These are phyloP conservation scores for Pogona vitticeps DNA, from an alignment of 2,113 vertebrate genomes.

Conservation along the genomic window DNA sequence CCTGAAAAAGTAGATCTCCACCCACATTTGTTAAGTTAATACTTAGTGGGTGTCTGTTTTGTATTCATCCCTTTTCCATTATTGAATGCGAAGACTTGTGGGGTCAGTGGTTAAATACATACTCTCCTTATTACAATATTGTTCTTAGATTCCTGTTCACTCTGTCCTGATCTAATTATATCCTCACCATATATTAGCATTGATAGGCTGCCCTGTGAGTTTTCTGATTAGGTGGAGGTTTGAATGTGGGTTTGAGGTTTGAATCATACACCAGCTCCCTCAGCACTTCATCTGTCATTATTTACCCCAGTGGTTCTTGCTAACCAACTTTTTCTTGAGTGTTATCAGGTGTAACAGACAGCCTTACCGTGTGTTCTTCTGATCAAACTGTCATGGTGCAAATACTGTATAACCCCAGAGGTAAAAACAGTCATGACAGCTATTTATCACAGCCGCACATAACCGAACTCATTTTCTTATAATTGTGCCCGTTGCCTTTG, in stretches of 20 bases:
- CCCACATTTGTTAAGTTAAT: background rate
- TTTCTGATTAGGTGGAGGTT: background rate
- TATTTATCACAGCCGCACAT: background rate
- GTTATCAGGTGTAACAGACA: background rate
- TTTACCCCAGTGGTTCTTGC: background rate
- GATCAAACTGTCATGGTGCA: background rate
- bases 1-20: background rate
- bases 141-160: background rate
- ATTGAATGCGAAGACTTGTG: background rate
- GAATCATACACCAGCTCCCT: background rate
- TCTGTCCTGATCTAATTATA: background rate
- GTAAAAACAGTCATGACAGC: fast-evolving
- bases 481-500: conserved; percentile 33
- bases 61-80: background rate
- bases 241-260: background rate
- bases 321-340: background rate
- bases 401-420: conserved; percentile 43
- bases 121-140: background rate
- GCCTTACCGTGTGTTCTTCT: background rate
- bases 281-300: background rate
- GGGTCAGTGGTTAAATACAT: background rate
- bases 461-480: background rate
- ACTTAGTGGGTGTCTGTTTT: background rate
- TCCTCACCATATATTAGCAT: background rate
- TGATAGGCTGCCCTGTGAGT: background rate